Conservation (phyloP, 2,888 invertebrate species). For the Rutpela maculata region DNA sequence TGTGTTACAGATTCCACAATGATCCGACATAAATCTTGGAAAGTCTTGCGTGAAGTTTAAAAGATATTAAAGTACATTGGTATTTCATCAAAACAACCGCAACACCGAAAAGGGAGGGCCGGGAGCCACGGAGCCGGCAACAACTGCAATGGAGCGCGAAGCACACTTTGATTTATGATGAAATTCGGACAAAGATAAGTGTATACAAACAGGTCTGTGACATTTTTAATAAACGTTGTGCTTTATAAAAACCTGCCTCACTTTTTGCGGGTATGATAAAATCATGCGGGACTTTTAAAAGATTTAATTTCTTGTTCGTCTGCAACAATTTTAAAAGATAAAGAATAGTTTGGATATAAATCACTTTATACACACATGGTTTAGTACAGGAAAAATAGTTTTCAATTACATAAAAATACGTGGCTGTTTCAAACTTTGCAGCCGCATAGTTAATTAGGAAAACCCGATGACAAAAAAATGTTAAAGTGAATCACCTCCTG, state of each 20-base stretch:
- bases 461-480: too few relatives aligned
- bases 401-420: too few relatives aligned
- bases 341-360: not conserved
- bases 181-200: conserved; percentile 34
- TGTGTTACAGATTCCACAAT: too few relatives aligned
- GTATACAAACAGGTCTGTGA: conserved; percentile 38
- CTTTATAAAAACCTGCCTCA: conserved; percentile 2
- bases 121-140: conserved; percentile 27
- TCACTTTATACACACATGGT: not conserved
- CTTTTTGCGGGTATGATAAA: conserved; percentile 12
- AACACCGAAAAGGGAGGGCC: not conserved
- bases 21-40: not conserved
- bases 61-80: conserved; percentile 11
- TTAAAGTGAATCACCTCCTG: too few relatives aligned
- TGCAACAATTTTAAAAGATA: not conserved
- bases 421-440: too few relatives aligned
- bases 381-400: too few relatives aligned
- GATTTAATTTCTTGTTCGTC: not conserved
- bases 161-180: conserved; percentile 34
- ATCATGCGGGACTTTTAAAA: not conserved
- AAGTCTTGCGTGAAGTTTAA: not conserved
- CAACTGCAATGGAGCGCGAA: conserved; percentile 36
- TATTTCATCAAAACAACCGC: conserved; percentile 19
- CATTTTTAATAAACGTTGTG: conserved; percentile 31
- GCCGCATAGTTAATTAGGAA: too few relatives aligned